Evolutionary conservation across 2,888 invertebrate species (phyloP).

Genomic region (Esperia sulphurella): DNA sequence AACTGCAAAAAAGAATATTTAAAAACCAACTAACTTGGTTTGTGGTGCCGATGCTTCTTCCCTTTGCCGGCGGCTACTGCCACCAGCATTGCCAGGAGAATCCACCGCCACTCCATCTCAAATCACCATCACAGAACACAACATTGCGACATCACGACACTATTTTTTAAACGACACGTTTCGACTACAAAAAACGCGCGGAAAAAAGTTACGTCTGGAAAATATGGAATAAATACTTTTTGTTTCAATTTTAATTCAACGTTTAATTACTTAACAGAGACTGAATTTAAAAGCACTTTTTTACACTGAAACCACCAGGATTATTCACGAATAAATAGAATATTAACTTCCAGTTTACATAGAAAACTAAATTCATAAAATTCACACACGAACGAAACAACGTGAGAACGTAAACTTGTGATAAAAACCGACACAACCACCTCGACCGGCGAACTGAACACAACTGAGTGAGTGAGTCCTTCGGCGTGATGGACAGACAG

Average conservation of each 20-base stretch:
- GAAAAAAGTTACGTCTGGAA: background rate
- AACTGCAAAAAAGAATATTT: too few relatives aligned
- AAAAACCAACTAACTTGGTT: slow-evolving; percentile 44
- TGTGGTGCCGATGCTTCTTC: slow-evolving; percentile 62
- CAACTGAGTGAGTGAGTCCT: slow-evolving; percentile 14
- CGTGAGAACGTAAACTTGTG: slow-evolving; percentile 16
- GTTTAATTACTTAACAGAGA: too few relatives aligned
- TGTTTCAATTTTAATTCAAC: too few relatives aligned
- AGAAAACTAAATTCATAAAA: background rate
- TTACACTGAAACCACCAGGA: too few relatives aligned
- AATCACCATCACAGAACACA: slow-evolving; percentile 33
- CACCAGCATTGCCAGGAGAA: slow-evolving; percentile 44
- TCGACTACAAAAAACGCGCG: background rate
- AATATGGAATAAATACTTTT: background rate
- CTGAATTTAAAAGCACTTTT: too few relatives aligned
- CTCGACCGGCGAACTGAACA: slow-evolving; percentile 19
- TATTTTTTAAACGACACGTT: too few relatives aligned
- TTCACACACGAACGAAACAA: slow-evolving; percentile 21
- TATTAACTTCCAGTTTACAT: background rate
- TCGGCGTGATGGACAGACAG: slow-evolving; percentile 7
- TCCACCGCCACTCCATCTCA: slow-evolving; percentile 37
- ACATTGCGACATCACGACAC: background rate
- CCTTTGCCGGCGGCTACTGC: slow-evolving; percentile 50
- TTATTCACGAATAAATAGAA: too few relatives aligned
- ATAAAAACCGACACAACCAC: slow-evolving; percentile 10